phyloP scores from a whole-genome alignment of 1,140 invertebrate species.

The Schlechtendalia chinensis region DNA sequence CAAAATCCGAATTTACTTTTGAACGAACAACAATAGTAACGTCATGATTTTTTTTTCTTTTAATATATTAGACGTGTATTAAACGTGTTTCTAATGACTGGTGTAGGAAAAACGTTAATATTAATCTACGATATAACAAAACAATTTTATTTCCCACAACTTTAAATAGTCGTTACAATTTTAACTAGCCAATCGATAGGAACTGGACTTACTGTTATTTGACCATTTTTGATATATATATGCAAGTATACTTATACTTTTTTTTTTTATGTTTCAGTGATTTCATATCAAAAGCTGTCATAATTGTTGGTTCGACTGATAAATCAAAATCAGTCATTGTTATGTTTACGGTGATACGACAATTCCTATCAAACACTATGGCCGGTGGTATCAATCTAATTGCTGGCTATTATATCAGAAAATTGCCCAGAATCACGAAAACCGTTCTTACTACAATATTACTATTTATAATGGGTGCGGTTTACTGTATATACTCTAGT shows the following conservation, averaged over 20 bases:
- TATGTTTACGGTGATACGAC: not conserved
- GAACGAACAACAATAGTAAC: too few relatives aligned
- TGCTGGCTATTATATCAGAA: not conserved
- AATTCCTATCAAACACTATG: not conserved
- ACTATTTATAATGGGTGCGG: not conserved
- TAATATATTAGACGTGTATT: too few relatives aligned
- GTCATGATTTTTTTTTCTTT: too few relatives aligned
- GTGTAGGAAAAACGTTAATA: too few relatives aligned
- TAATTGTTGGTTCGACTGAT: not conserved
- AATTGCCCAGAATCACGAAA: not conserved
- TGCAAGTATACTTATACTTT: not conserved
- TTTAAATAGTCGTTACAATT: too few relatives aligned
- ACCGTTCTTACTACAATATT: not conserved
- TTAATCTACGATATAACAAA: too few relatives aligned
- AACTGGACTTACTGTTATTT: too few relatives aligned
- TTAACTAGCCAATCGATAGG: too few relatives aligned
- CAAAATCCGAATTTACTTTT: too few relatives aligned
- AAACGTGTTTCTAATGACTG: too few relatives aligned
- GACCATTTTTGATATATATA: not conserved
- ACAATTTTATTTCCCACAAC: too few relatives aligned
- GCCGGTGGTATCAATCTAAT: not conserved
- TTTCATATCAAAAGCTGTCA: not conserved
- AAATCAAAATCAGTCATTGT: slow-evolving; percentile 2
- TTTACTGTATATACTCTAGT: slow-evolving; percentile 17
- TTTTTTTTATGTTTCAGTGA: not conserved